These are phyloP conservation scores for Nemoura dubitans DNA, from an alignment of 2,888 invertebrate species.

Conservation along the genomic window DNA sequence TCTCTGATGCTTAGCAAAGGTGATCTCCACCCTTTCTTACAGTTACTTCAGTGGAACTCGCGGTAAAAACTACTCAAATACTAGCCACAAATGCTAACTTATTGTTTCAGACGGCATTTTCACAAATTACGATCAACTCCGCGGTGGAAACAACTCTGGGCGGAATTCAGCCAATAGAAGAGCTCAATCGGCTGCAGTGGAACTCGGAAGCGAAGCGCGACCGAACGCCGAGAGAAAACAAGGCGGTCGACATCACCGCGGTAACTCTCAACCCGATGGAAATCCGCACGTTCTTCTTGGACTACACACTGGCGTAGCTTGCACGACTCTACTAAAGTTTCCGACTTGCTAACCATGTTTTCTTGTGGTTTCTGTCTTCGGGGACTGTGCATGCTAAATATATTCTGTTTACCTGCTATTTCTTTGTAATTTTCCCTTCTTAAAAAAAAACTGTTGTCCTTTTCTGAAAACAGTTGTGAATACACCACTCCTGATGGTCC, in stretches of 20 bases:
- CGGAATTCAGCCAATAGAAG: slow-evolving; percentile 65
- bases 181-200: slow-evolving; percentile 66
- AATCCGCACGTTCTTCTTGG: slow-evolving; percentile 73
- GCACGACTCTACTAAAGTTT: neutral
- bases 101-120: slow-evolving; percentile 63
- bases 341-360: neutral
- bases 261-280: slow-evolving; percentile 74
- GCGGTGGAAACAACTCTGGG: slow-evolving; percentile 64
- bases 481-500: no score
- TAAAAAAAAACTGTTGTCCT: no score
- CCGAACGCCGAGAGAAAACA: slow-evolving; percentile 42
- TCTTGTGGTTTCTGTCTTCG: no score
- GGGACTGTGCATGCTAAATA: no score
- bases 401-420: no score
- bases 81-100: no score
- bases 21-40: no score
- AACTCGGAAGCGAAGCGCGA: slow-evolving; percentile 58
- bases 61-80: no score
- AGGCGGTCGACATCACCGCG: slow-evolving; percentile 50
- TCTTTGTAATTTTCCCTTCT: no score
- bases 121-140: slow-evolving; percentile 57
- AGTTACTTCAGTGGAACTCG: no score
- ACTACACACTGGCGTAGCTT: slow-evolving; percentile 46
- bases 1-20: no score
- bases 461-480: no score